A percentile compares a stretch with the other conserved stretches of the same genome.
phyloP scores from a whole-genome alignment of 2,888 invertebrate genomes.

The Theretra japonica region DNA sequence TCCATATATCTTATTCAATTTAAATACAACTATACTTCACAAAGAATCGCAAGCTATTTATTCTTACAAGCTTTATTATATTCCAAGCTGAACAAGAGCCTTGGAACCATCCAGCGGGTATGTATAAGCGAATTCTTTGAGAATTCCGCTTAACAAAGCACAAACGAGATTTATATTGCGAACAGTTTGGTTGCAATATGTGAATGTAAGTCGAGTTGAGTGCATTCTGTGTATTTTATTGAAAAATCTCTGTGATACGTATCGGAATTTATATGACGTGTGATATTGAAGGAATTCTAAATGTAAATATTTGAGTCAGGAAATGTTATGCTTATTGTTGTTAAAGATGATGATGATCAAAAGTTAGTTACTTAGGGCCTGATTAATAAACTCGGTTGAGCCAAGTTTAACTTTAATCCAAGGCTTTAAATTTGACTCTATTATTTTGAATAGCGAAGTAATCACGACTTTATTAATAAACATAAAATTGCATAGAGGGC shows the following conservation, averaged over 20 bases:
- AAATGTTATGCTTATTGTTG: no score
- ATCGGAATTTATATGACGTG: no score
- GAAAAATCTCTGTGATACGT: background rate
- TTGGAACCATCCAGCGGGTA: constrained; percentile 1
- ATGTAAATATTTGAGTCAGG: no score
- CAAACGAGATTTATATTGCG: constrained; percentile 1
- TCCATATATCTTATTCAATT: background rate
- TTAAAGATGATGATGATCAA: no score
- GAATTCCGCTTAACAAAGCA: constrained; percentile 1
- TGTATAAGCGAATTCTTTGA: constrained; percentile 6
- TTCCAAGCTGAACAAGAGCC: background rate
- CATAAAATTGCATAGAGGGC: no score
- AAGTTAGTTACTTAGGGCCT: no score
- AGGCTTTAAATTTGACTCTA: no score
- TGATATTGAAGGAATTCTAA: no score
- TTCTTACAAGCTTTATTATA: constrained; percentile 6
- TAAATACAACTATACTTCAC: background rate
- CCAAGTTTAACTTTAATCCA: no score
- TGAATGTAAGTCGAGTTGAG: background rate
- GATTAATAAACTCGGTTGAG: no score
- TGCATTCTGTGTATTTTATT: background rate
- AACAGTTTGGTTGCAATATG: background rate
- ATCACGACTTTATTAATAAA: no score
- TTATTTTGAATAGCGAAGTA: no score
- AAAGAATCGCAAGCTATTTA: background rate